Base-by-base conservation (phyloP, 2,888 invertebrate genomes). In the Scaptodrosophila latifasciaeformis region DNA sequence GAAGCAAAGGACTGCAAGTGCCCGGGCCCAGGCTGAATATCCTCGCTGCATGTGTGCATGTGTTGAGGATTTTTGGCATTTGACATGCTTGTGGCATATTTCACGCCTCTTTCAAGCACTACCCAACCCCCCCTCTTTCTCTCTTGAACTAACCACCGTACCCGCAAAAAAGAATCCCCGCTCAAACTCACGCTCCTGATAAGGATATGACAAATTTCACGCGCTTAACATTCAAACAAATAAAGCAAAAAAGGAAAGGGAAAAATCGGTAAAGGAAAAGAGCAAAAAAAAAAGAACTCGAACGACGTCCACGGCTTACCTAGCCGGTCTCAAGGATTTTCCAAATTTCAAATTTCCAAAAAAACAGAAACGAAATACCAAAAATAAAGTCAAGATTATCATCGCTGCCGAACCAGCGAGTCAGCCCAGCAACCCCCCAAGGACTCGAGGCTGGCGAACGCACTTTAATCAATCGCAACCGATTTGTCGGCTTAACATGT, bases 401-500 rank as follows among this genome's bases (percentile, higher is more conserved):
- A 75, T 79, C 69, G 29, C 10, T 35, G 29, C n/a, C n/a, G 44
- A 18, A 27, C 13, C 40, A 52, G 31, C 35, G n/a, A 15, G 10
- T 29, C 15, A 9, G 27, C 7, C 34, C 19, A 31, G 31, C 29
- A 44, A 17, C 43, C 9, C 6, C 44, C 24, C 7, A 27, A 17
- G 17, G n/a, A 9, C 10, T 17, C 29, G 19, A 10, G 30, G 35
- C 18, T 35, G 17, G 13, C 39, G 27, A 24, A 66, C 79, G 68
- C 79, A 78, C 83, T 84, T 81, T 84, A 84, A 83, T 83, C 83
- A 83, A 83, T 84, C 82, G 82, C 81, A 80, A 79, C 82, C 84
- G 84, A 83, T 84, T 83, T 83, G 83, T 83, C 84, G 84, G 84
- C 83, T 84, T 83, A 83, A 75, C 83, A 80, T 83, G 79, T 82